Evolutionary conservation across 2,113 vertebrate genomes (phyloP), one percentile per base, ranked within the genome.

Genomic region (Pluvianellus socialis): DNA sequence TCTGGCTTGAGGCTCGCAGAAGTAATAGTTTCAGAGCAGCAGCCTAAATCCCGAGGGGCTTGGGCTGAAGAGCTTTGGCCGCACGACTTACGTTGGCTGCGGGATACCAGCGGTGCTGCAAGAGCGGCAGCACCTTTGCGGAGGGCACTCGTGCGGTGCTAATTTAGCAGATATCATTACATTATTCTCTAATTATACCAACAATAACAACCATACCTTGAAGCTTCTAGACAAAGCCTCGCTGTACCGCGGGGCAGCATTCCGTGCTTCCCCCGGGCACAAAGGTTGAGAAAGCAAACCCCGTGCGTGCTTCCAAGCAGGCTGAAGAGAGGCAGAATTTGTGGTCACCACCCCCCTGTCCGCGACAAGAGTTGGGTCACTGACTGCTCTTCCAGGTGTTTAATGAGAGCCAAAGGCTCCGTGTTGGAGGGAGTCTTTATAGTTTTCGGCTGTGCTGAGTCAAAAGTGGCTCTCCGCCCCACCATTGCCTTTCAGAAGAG

Each of bases 171-270:
- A n/a, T 89, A 75, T 3, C n/a, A 24, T 79, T 94, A 58, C 28
- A 49, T 85, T 96, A 73, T 91, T 95, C 89, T 94, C 74, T 90
- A 92, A 87, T 95, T 96, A 82, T 15, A 55, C 58, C 52, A 72
- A 65, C 87, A 96, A 10, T 71, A 82, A 28, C 77, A 90, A 4
- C 56, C 67, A n/a, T 94, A 73, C 45, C 81, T 94, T 79, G 66
- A 82, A 91, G 83, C 72, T 91, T 89, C 76, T 63, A 79, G 75
- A 61, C 77, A 32, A 62, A 85, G 70, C n/a, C n/a, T 85, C 47
- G 22, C 30, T 82, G 49, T 83, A 50, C 56, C 21, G 9, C 6
- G 6, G 20, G 50, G 35, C 58, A 70, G 38, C 53, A 68, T 87
- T 94, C n/a, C 14, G 90, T 88, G 38, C 76, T 95, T 86, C 89